phyloP scores from a whole-genome alignment of 2,888 invertebrate species.

The Ophion obscuratus region DNA sequence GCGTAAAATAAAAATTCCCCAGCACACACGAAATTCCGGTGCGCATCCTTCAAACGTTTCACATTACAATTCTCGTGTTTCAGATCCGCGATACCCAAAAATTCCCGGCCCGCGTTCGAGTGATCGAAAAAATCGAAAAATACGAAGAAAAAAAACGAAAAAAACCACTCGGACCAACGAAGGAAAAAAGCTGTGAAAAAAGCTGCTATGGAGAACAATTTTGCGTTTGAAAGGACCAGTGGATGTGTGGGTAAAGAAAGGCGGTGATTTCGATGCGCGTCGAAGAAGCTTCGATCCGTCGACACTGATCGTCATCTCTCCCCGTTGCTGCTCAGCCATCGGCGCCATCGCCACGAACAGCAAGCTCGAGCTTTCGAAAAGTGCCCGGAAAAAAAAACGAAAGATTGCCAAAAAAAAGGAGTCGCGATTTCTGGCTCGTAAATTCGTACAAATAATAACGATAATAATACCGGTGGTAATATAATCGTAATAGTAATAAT shows the following conservation, averaged over 20 bases:
- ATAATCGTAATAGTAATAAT: not conserved
- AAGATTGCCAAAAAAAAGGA: constrained; percentile 10
- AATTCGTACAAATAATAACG: not conserved
- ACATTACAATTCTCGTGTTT: constrained; percentile 3
- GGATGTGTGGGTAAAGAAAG: constrained; percentile 32
- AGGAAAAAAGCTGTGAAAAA: constrained; percentile 19
- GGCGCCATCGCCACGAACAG: constrained; percentile 22
- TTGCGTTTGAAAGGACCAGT: not conserved
- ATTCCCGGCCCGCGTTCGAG: constrained; percentile 57
- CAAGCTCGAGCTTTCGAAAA: constrained; percentile 5
- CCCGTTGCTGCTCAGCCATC: not conserved
- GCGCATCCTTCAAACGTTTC: not conserved
- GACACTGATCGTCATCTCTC: constrained; percentile 38
- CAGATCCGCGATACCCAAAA: constrained; percentile 50
- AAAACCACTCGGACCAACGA: constrained; percentile 12
- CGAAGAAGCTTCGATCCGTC: constrained; percentile 49
- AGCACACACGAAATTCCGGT: not conserved
- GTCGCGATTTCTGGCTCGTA: not conserved
- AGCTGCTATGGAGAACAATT: not conserved
- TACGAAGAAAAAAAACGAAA: not conserved
- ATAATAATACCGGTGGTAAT: not conserved
- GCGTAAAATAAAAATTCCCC: not conserved
- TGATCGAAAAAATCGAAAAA: constrained; percentile 41
- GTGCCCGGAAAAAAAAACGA: not conserved
- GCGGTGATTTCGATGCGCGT: constrained; percentile 72